Evolutionary conservation across 1,140 invertebrate genomes (phyloP).

Genomic region (Drosophila lacteicornis): DNA sequence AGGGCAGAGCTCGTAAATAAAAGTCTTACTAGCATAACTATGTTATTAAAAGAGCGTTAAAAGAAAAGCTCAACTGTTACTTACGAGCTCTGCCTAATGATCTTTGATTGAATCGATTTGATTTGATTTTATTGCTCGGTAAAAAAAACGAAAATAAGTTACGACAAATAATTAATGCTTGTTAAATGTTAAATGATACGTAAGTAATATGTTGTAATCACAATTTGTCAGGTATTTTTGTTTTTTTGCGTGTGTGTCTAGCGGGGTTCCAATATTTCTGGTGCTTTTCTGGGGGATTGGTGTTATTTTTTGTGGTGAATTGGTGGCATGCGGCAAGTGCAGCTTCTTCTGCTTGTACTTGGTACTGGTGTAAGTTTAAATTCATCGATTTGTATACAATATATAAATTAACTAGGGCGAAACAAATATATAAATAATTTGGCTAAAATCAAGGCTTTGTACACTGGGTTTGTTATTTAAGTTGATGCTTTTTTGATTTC

Average conservation of each 20-base stretch:
- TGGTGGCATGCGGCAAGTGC: conserved; percentile 66
- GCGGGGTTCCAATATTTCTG: conserved; percentile 46
- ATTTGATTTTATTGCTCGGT: conserved; percentile 67
- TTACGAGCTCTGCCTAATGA: not conserved
- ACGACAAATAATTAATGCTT: conserved; percentile 51
- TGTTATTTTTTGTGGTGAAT: conserved; percentile 32
- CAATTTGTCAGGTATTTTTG: conserved; percentile 76
- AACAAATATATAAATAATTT: conserved; percentile 70
- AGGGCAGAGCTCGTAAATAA: not conserved
- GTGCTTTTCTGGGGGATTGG: conserved; percentile 13
- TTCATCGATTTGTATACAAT: conserved; percentile 36
- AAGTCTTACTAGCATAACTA: no score
- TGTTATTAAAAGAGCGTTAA: not conserved
- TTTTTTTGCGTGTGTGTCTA: conserved; percentile 18
- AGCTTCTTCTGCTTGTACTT: conserved; percentile 52
- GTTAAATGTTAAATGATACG: conserved; percentile 63
- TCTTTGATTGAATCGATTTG: conserved; percentile 17
- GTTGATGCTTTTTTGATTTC: conserved; percentile 40
- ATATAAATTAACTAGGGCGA: conserved; percentile 54
- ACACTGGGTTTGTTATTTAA: conserved; percentile 57
- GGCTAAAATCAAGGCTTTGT: conserved; percentile 74
- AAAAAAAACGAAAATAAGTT: conserved; percentile 68
- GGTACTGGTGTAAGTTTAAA: conserved; percentile 44
- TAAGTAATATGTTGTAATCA: conserved; percentile 63
- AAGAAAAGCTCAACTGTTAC: not conserved